Evolutionary conservation across 2,888 invertebrate species (phyloP).

Genomic region (Rhyacophila evoluta): DNA sequence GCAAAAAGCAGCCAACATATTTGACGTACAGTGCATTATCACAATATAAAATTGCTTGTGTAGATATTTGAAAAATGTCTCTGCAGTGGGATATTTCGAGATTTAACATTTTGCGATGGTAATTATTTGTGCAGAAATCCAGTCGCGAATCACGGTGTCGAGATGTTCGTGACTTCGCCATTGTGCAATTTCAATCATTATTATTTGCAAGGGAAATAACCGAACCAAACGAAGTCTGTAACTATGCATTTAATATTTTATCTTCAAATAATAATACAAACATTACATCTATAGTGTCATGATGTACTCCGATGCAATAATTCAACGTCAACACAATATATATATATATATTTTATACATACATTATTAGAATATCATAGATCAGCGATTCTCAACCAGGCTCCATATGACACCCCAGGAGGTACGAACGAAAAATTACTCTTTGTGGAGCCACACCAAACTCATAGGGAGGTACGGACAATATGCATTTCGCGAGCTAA

Average conservation of each 20-base stretch:
- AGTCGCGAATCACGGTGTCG: conserved; percentile 20
- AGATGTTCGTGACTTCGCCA: conserved; percentile 46
- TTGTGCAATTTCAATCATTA: conserved; percentile 50
- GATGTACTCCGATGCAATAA: neutral
- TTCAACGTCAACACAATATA: neutral
- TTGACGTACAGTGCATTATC: no score
- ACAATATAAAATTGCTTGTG: neutral
- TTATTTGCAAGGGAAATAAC: conserved; percentile 31
- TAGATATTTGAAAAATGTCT: neutral
- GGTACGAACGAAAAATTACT: no score
- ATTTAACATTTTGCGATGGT: conserved; percentile 7
- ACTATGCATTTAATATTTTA: neutral
- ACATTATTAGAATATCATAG: no score
- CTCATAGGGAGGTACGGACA: no score
- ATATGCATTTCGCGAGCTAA: no score
- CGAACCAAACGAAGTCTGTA: neutral
- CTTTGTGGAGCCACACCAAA: no score
- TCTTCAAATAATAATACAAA: neutral
- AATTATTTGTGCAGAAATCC: conserved; percentile 33
- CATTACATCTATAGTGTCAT: neutral
- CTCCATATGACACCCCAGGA: no score
- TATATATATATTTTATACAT: no score
- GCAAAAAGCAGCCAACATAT: no score
- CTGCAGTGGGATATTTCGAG: neutral
- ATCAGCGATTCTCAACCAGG: no score